phyloP scores from a whole-genome alignment of 2,797 vertebrate species.

The Gymnothorax javanicus region DNA sequence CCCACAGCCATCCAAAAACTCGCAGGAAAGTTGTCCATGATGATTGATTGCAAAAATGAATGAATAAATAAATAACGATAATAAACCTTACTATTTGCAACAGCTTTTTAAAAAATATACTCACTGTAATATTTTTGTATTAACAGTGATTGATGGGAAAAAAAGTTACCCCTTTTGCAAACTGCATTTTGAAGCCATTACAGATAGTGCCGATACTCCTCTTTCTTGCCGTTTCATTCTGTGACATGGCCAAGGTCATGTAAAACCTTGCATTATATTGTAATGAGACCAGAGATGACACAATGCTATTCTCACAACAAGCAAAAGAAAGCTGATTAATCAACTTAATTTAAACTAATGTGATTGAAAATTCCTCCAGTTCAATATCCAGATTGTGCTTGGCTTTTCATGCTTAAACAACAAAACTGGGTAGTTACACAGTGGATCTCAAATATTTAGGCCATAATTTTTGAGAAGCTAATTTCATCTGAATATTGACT shows the following conservation, averaged over 20 bases:
- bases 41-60: background rate
- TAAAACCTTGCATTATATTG: background rate
- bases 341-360: background rate
- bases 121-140: too few relatives aligned
- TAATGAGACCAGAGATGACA: background rate
- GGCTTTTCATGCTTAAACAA: background rate
- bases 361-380: background rate
- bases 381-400: background rate
- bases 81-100: too few relatives aligned
- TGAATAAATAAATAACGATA: background rate
- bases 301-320: background rate
- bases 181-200: background rate
- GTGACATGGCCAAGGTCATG: background rate
- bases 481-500: constrained; percentile 17
- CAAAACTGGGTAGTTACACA: background rate
- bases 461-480: background rate
- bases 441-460: background rate
- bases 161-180: background rate
- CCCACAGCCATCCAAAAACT: background rate
- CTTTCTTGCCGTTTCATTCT: background rate
- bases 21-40: background rate
- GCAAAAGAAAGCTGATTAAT: background rate
- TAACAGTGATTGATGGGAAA: too few relatives aligned
- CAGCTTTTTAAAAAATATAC: too few relatives aligned
- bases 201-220: background rate